Base-by-base conservation (phyloP, 2,888 invertebrate species). In the Periphyllus acericola region DNA sequence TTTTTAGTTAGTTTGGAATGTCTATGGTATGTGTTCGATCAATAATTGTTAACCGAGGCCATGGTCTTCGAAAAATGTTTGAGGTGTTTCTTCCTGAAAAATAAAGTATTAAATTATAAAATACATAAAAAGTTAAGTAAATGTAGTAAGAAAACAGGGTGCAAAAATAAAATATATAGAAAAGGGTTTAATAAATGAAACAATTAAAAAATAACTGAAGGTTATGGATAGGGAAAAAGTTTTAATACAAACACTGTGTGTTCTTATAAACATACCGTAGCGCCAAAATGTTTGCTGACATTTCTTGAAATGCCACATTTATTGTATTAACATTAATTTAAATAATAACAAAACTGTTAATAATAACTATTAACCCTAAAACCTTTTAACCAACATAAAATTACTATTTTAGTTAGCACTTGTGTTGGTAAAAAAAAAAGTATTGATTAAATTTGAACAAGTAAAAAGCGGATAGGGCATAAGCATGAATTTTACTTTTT, bases 11-110 rank as follows among this genome's bases (percentile, higher is more conserved):
- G 55, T 60, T 80, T 87, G 86, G 74, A 87, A 87, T 87, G 86
- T 87, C 60, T 68, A 87, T 74, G 60, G 80, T 60, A 80, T n/a
- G 72, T 79, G 71, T 79, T 55, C 52, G 29, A 60, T 81, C n/a
- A 32, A 84, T 66, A 36, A 40, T 80, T 80, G 71, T 87, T 72
- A 98, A 91, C 98, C 98, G 91, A 99, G 95, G 90, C 99, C 99
- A 92, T 99, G 98, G 93, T 99, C 99, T 92, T 99, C 99, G 93
- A 99, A 99, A 94, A 99, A 98, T 91, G 99, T 99, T 93, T 99
- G 99, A 87, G 99, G 99, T 89, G 99, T 99, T 94, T 99, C 99
- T 94, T 99, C 99, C 98, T 99, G 94, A 92, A 96, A 96, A 93
- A 94, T 93, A 93, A 93, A 89, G 74, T 68, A 89, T 79, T 76